Percentiles rank a stretch among this genome's conserved stretches.
Conservation (phyloP, 2,113 vertebrate species). For the Australoheros scitulus region DNA sequence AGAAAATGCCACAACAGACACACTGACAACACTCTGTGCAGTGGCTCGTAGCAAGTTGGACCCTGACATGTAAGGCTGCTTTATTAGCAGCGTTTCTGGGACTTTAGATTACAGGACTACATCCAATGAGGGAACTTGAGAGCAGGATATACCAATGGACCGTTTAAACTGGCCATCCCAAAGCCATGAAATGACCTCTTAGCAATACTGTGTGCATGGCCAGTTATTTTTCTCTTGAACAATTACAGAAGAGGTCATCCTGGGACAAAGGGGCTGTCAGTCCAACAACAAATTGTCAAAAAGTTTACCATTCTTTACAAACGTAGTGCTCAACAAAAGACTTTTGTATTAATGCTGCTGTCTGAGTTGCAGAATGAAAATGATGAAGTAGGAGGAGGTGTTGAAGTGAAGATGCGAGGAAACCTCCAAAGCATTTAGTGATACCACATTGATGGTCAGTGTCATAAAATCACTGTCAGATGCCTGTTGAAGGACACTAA, state of each 20-base stretch:
- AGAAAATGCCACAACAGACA: constrained; percentile 12
- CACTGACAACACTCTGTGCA: constrained; percentile 14
- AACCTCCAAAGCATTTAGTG: not conserved
- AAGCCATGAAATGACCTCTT: constrained; percentile 70
- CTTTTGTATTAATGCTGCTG: constrained; percentile 32
- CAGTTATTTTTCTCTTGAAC: constrained; percentile 39
- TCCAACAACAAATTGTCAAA: constrained; percentile 56
- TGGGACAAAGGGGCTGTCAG: constrained; percentile 45
- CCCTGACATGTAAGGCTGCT: constrained; percentile 10
- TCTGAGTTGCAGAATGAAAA: constrained; percentile 9
- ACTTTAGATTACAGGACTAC: constrained; percentile 21
- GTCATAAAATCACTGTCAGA: constrained; percentile 21
- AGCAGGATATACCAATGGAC: constrained; percentile 46
- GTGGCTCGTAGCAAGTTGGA: constrained; percentile 21
- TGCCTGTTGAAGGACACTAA: not conserved
- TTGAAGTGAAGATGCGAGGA: constrained; percentile 20
- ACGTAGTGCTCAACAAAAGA: constrained; percentile 34
- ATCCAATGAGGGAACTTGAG: constrained; percentile 26
- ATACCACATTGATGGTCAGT: constrained; percentile 22
- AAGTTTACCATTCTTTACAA: constrained; percentile 57
- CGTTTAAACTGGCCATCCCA: constrained; percentile 35
- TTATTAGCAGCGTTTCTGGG: constrained; percentile 2
- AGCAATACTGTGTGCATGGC: constrained; percentile 76
- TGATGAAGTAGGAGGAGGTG: not conserved
- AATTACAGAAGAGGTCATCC: constrained; percentile 23